These are phyloP conservation scores for Amazona vittata DNA, from an alignment of 2,113 vertebrate species.

Conservation along the genomic window DNA sequence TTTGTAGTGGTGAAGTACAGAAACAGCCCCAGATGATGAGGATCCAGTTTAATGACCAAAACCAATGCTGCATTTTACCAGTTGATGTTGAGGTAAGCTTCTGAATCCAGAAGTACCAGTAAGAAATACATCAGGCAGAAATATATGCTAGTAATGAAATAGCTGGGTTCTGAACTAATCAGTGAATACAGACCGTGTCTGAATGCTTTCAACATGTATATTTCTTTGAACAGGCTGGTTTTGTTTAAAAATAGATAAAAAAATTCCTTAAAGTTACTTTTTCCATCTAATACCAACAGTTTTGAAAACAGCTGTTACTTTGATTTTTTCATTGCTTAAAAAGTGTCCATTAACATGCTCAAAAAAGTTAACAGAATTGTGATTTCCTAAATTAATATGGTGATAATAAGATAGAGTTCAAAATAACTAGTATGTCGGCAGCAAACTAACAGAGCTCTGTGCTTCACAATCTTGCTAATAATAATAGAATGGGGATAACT, in stretches of 20 bases:
- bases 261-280: neutral
- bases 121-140: neutral
- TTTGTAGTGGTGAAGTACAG: neutral
- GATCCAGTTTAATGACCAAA: neutral
- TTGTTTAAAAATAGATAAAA: neutral
- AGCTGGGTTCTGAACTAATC: neutral
- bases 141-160: neutral
- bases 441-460: neutral
- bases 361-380: neutral
- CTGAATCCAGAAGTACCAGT: neutral
- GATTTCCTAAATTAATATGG: neutral
- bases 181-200: neutral
- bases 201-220: neutral
- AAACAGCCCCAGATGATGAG: rapidly evolving
- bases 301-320: neutral
- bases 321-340: neutral
- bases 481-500: neutral
- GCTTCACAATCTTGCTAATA: neutral
- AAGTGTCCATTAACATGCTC: neutral
- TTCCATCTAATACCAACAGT: neutral
- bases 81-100: rapidly evolving
- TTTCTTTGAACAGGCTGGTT: neutral
- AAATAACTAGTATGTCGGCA: neutral
- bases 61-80: rapidly evolving
- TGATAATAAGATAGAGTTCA: neutral